Evolutionary conservation across 2,113 vertebrate genomes (phyloP).

Genomic region (Cranoglanis bouderius): DNA sequence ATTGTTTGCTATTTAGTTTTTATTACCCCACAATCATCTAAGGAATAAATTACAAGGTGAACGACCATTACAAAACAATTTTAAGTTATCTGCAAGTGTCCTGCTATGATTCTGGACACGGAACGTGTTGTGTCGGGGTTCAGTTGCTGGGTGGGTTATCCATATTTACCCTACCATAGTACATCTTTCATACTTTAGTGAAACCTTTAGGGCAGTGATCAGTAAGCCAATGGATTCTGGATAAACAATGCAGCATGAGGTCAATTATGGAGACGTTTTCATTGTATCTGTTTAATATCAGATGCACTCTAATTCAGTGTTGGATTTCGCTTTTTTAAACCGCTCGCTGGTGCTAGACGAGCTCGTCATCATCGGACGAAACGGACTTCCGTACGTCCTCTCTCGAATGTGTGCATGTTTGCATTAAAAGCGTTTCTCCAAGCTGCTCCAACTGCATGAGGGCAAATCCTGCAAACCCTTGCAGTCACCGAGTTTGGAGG

Average conservation of each 20-base stretch:
- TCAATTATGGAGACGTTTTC: background rate
- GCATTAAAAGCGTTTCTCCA: constrained; percentile 29
- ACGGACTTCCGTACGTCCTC: background rate
- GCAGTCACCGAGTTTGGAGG: constrained; percentile 1
- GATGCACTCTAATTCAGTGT: background rate
- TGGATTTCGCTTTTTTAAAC: background rate
- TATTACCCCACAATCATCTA: background rate
- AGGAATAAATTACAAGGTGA: background rate
- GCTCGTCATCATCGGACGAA: background rate
- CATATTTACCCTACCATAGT: background rate
- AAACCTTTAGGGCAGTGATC: background rate
- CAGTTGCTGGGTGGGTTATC: background rate
- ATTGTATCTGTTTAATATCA: background rate
- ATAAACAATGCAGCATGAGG: background rate
- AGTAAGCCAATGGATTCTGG: background rate
- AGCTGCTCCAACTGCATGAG: constrained; percentile 33
- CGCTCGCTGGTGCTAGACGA: background rate
- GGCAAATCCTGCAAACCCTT: constrained; percentile 26
- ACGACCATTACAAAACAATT: background rate
- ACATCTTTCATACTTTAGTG: background rate
- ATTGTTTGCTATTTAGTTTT: background rate
- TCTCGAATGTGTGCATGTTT: constrained; percentile 1
- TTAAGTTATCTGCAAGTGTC: background rate
- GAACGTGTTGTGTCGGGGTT: background rate
- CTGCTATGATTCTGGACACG: background rate